Conservation (phyloP, 2,113 vertebrate genomes). For the Eurypyga helias region DNA sequence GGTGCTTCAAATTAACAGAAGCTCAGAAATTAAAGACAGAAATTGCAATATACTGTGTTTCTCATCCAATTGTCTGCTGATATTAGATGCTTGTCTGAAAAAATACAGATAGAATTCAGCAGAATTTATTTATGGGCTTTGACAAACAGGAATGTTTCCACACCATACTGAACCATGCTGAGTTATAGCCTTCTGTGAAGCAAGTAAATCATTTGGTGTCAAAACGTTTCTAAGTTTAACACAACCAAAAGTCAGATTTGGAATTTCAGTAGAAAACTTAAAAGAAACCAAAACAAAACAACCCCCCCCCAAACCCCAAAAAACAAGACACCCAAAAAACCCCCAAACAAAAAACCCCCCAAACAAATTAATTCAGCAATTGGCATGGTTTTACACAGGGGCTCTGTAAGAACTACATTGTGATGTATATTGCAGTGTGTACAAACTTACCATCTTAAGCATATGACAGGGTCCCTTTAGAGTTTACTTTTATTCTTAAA, state of each 20-base stretch:
- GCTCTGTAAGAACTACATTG: neutral
- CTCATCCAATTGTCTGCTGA: neutral
- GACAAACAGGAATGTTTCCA: neutral
- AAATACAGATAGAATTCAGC: neutral
- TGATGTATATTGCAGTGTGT: neutral
- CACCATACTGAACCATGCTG: neutral
- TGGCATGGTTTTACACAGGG: neutral
- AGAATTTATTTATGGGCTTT: neutral
- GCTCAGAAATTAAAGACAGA: neutral
- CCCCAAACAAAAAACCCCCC: too few species aligned
- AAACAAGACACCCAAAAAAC: too few species aligned
- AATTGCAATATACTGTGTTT: neutral
- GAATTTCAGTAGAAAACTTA: neutral
- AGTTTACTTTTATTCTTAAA: neutral
- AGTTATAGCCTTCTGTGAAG: neutral
- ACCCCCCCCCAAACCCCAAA: too few species aligned
- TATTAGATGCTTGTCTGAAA: neutral
- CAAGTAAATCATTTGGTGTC: neutral
- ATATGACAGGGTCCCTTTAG: neutral
- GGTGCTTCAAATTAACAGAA: neutral
- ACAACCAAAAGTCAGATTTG: neutral
- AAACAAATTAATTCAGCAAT: rapidly evolving
- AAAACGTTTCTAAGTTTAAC: neutral
- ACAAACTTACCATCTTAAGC: neutral
- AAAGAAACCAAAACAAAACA: neutral